Conservation (phyloP, 2,888 invertebrate species). For the Neria commutata region DNA sequence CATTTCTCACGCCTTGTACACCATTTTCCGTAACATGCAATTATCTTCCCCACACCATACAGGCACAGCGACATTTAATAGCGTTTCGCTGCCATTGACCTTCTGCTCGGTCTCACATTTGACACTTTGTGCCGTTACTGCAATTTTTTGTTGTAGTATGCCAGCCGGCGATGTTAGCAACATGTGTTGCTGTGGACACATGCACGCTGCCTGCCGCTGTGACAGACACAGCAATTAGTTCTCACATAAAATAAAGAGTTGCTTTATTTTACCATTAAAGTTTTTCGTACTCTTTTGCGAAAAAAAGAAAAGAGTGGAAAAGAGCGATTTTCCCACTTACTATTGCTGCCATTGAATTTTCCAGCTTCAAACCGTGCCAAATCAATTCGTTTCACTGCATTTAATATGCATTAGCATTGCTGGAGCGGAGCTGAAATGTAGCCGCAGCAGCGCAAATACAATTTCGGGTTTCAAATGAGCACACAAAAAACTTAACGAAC, state of each 20-base stretch:
- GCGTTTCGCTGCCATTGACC: not conserved
- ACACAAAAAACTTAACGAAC: not conserved
- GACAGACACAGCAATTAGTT: not conserved
- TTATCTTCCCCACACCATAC: not conserved
- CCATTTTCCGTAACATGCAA: too few relatives aligned
- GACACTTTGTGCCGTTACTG: not conserved
- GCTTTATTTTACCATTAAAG: not conserved
- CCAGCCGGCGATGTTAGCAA: not conserved
- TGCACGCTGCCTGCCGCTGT: not conserved
- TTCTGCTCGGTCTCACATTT: slow-evolving; percentile 4
- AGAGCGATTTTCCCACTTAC: too few relatives aligned
- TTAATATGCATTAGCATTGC: not conserved
- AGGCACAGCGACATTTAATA: not conserved
- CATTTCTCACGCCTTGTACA: not conserved
- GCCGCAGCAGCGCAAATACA: not conserved
- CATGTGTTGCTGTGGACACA: too few relatives aligned
- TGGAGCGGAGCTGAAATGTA: not conserved
- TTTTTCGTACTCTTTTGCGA: not conserved
- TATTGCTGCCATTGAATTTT: slow-evolving; percentile 5
- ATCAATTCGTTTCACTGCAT: slow-evolving; percentile 23
- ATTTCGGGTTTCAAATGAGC: too few relatives aligned
- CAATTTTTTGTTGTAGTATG: too few relatives aligned
- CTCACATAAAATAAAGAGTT: not conserved
- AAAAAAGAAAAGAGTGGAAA: not conserved
- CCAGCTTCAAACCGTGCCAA: slow-evolving; percentile 11